phyloP scores from a whole-genome alignment of 2,797 vertebrate species.

The Onychomys torridus region DNA sequence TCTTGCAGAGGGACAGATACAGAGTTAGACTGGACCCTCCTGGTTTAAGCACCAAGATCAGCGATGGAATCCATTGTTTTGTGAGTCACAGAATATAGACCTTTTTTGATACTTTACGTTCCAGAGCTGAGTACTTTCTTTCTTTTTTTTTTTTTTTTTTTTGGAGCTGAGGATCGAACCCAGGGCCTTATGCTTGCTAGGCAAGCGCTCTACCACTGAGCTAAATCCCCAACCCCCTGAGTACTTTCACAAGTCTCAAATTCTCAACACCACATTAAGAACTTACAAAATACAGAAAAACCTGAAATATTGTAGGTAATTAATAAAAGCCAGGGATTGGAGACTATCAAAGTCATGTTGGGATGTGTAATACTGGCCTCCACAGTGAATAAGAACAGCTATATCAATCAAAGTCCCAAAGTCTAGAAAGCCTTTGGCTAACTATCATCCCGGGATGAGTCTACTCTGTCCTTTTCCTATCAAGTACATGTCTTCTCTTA shows the following conservation, averaged over 20 bases:
- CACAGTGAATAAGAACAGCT: constrained; percentile 24
- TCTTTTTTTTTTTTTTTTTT: too few relatives aligned
- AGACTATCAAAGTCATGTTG: constrained; percentile 48
- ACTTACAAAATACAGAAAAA: constrained; percentile 64
- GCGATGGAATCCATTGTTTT: constrained; percentile 41
- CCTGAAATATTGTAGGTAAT: constrained; percentile 50
- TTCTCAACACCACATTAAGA: constrained; percentile 6
- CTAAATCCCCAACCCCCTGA: too few relatives aligned
- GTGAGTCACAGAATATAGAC: constrained; percentile 58
- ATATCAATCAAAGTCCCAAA: constrained; percentile 23
- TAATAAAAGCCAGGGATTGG: constrained; percentile 56
- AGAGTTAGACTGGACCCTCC: constrained; percentile 61
- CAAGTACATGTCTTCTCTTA: constrained; percentile 1
- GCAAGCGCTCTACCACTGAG: too few relatives aligned
- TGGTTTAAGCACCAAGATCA: constrained; percentile 77
- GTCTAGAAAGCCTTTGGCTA: constrained; percentile 58
- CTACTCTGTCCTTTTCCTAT: constrained; percentile 31
- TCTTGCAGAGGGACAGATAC: constrained; percentile 62
- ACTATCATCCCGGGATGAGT: constrained; percentile 26
- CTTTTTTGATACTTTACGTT: constrained; percentile 68
- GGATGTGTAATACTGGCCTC: constrained; percentile 50
- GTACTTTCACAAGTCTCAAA: constrained; percentile 67
- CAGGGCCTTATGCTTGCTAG: too few relatives aligned
- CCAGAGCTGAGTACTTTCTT: constrained; percentile 64
- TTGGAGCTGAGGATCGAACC: too few relatives aligned